phyloP scores from a whole-genome alignment of 2,797 vertebrate genomes.

The Sebastes reedi region DNA sequence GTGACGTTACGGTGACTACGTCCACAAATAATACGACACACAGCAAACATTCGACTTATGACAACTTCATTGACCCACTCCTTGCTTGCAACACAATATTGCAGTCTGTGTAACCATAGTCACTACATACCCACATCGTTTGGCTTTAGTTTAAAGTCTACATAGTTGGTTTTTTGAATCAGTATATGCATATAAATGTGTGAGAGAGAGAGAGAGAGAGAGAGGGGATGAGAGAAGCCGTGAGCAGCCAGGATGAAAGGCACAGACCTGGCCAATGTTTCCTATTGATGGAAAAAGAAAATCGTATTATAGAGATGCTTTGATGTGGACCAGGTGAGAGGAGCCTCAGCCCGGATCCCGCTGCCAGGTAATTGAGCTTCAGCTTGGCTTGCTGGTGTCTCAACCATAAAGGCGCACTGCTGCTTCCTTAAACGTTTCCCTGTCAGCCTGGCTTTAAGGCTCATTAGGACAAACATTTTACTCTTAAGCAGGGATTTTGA shows the following conservation, averaged over 20 bases:
- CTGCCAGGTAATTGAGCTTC: conserved; percentile 53
- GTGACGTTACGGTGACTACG: neutral
- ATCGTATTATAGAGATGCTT: conserved; percentile 42
- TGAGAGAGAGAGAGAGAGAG: neutral
- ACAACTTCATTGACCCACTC: neutral
- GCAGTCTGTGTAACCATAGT: conserved; percentile 44
- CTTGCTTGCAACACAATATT: conserved; percentile 14
- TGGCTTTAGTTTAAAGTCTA: conserved; percentile 11
- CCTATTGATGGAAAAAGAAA: conserved; percentile 6
- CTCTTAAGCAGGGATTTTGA: conserved; percentile 42
- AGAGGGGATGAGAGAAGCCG: neutral
- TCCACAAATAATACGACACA: neutral
- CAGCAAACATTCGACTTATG: neutral
- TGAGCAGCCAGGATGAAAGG: conserved; percentile 39
- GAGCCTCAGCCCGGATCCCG: conserved; percentile 21
- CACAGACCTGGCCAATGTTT: conserved; percentile 18
- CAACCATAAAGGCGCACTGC: conserved; percentile 19
- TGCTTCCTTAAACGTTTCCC: conserved; percentile 33
- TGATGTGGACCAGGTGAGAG: conserved; percentile 66
- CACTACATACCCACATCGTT: conserved; percentile 13
- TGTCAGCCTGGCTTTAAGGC: conserved; percentile 31
- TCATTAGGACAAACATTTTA: conserved; percentile 52
- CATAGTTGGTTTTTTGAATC: neutral
- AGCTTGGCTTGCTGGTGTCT: conserved; percentile 26
- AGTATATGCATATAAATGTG: conserved; percentile 10